Base-by-base conservation (phyloP, 2,113 vertebrate species). In the Eretmodus cyanostictus region DNA sequence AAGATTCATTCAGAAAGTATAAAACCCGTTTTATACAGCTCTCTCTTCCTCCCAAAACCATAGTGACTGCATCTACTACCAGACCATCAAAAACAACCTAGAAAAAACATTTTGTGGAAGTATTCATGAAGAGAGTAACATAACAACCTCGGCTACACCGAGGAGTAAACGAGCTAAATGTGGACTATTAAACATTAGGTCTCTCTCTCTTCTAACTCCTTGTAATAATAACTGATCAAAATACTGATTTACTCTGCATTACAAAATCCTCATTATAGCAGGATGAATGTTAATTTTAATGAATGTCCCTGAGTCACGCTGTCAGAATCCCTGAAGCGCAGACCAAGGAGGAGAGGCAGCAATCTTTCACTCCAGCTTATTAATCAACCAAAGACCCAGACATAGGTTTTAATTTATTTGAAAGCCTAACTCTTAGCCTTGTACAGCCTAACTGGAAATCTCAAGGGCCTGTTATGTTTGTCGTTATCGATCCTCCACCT, bases 381-480 rank as follows among this genome's bases (percentile, higher is more conserved):
- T 73, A 73, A 73, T 73, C 38, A 73, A 45, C n/a, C 68, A 73
- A 45, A 45, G 38, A 73, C 68, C 68, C 22, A 42, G 68, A 45
- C 22, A 45, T 22, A 45, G 13, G 22, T 45, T 45, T 73, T 10
- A 45, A 45, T 73, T 42, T 42, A 27, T 42, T 42, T 71, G 66
- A 42, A 73, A 73, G 38, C 12, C 57, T 34, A 10, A 9, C 29
- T 10, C 9, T 73, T 24, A 27, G 40, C 22, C 5, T 47, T 19
- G 14, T 76, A 4, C 9, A 47, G 40, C 34, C 61, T 38, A 5
- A 38, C 61, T 66, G 4, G 61, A 66, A 36, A 66, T 66, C 31
- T 66, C 61, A 66, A 66, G 1, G 59, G 17, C 6, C 3, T 2
- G 61, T 66, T 66, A 66, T 66, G 17, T n/a, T 66, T 66, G 61